Conservation (phyloP, 2,888 invertebrate genomes). For the Eulithis testata region DNA sequence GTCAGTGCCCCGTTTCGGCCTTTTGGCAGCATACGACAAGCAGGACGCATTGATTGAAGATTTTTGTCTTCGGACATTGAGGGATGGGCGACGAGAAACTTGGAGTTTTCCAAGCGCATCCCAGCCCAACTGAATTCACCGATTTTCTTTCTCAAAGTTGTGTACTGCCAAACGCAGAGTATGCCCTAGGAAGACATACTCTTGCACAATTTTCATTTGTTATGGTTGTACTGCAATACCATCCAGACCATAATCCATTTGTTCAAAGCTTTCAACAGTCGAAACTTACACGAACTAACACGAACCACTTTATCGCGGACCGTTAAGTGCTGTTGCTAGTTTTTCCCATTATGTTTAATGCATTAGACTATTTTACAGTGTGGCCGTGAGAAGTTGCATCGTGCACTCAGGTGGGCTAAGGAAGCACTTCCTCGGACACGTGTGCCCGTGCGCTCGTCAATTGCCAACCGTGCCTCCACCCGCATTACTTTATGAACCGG, state of each 20-base stretch:
- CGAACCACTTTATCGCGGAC: conserved; percentile 41
- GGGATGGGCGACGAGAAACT: too few species aligned
- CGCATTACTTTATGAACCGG: conserved; percentile 80
- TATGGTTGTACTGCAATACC: conserved; percentile 6
- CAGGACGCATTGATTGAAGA: too few species aligned
- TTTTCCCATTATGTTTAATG: conserved; percentile 66
- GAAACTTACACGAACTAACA: conserved; percentile 38
- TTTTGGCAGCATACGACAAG: too few species aligned
- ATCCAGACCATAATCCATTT: conserved; percentile 14
- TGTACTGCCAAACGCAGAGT: too few species aligned
- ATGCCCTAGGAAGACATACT: too few species aligned
- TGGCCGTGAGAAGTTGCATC: conserved; percentile 73
- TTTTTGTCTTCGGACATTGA: too few species aligned
- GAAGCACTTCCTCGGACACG: conserved; percentile 72
- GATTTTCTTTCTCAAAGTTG: too few species aligned
- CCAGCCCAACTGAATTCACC: too few species aligned
- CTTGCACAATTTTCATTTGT: not conserved
- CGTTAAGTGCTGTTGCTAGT: conserved; percentile 66
- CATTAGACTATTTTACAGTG: conserved; percentile 61
- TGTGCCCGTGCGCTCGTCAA: conserved; percentile 64
- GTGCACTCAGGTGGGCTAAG: conserved; percentile 68
- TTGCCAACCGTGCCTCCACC: conserved; percentile 70
- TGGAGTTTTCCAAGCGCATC: too few species aligned
- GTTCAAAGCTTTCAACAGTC: conserved; percentile 32
- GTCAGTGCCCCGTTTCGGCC: too few species aligned